Conservation (phyloP, 92 coral and sea anemone species). For the Meandrina meandrites region DNA sequence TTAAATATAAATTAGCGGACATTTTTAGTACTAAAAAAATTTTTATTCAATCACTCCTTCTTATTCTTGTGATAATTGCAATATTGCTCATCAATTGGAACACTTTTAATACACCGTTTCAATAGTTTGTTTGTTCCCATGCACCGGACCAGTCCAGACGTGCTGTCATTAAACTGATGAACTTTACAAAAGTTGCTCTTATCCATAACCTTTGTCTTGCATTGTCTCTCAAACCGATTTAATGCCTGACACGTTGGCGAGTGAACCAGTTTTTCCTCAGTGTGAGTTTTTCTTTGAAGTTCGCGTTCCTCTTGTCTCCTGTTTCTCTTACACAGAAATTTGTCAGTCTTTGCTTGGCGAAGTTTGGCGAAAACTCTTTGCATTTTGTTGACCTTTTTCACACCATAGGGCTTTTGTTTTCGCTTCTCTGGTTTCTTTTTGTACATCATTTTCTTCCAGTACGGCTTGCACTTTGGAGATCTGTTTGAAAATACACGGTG, state of each 20-base stretch:
- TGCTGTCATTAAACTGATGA: slow-evolving; percentile 37
- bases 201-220: slow-evolving; percentile 29
- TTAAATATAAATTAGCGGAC: neutral
- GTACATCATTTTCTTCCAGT: neutral
- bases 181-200: slow-evolving; percentile 28
- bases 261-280: neutral
- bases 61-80: slow-evolving; percentile 16
- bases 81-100: slow-evolving; percentile 16
- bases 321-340: neutral
- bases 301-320: neutral
- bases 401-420: neutral
- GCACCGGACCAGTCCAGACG: slow-evolving; percentile 25
- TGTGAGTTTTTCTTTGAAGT: neutral
- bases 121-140: slow-evolving; percentile 29
- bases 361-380: neutral
- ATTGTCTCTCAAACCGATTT: slow-evolving; percentile 14
- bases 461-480: neutral
- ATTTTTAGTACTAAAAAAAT: neutral
- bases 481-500: neutral
- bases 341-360: neutral
- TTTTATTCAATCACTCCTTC: neutral
- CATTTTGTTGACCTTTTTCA: neutral
- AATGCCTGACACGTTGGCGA: slow-evolving; percentile 11
- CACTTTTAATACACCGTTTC: slow-evolving; percentile 38
- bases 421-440: neutral